Evolutionary conservation across 2,797 vertebrate species (phyloP).

Genomic region (Psittacula derbiana): DNA sequence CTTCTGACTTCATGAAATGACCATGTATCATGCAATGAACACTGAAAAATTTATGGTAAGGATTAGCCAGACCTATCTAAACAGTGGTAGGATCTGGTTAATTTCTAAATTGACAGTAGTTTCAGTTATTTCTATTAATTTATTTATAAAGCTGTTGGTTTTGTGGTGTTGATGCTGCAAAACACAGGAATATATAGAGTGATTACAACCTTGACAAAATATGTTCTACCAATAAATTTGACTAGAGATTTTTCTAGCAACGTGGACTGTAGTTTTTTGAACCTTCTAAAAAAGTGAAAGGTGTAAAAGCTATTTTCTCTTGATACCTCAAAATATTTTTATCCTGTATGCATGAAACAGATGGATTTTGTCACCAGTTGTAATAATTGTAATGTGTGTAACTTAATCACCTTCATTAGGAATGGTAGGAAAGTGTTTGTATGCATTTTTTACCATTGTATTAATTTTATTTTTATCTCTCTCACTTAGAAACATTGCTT

Average conservation of each 20-base stretch:
- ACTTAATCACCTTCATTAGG: not conserved
- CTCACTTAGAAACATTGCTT: not conserved
- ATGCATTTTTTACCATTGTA: not conserved
- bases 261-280: not conserved
- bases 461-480: not conserved
- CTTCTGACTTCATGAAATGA: not conserved
- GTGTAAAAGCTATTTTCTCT: not conserved
- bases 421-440: not conserved
- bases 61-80: not conserved
- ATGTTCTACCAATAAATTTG: not conserved
- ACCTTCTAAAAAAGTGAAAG: not conserved
- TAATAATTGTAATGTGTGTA: not conserved
- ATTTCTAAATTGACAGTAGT: not conserved
- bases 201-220: not conserved
- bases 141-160: not conserved
- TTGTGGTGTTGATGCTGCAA: not conserved
- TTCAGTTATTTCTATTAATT: not conserved
- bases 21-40: rapidly evolving
- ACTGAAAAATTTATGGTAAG: not conserved
- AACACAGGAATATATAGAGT: not conserved
- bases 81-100: not conserved
- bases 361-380: not conserved
- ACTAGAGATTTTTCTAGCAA: not conserved
- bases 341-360: not conserved
- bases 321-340: not conserved